Evolutionary conservation across 2,797 vertebrate genomes (phyloP).

Genomic region (Gallinago nigripennis): DNA sequence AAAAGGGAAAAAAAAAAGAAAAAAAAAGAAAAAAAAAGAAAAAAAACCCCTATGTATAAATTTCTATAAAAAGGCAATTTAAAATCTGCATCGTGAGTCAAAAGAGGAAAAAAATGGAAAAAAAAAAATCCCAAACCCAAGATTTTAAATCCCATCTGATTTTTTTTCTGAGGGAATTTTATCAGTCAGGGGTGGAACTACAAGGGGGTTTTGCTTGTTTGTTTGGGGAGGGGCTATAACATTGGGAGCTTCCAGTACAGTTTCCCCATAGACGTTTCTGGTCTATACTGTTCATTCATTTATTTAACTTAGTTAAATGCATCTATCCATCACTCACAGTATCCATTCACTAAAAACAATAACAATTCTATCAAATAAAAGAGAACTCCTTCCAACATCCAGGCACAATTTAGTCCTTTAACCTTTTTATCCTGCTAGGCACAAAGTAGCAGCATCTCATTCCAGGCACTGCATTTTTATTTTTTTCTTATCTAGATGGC

Average conservation of each 20-base stretch:
- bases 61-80: not conserved
- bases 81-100: not conserved
- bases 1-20: not conserved
- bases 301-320: constrained; percentile 27
- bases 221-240: not conserved
- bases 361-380: constrained; percentile 35
- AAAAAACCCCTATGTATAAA: not conserved
- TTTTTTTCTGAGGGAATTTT: not conserved
- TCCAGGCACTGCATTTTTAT: constrained; percentile 23
- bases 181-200: not conserved
- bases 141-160: not conserved
- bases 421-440: constrained; percentile 40
- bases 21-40: not conserved
- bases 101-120: not conserved
- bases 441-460: constrained; percentile 48
- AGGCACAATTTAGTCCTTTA: constrained; percentile 41
- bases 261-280: not conserved
- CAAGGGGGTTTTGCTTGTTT: not conserved
- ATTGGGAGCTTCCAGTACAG: not conserved
- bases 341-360: constrained; percentile 37
- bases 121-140: not conserved
- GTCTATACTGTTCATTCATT: not conserved
- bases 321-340: constrained; percentile 11
- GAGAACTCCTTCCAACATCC: constrained; percentile 27
- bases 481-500: constrained; percentile 28